phyloP scores from a whole-genome alignment of 2,888 invertebrate genomes.

The Ophion ellenae region DNA sequence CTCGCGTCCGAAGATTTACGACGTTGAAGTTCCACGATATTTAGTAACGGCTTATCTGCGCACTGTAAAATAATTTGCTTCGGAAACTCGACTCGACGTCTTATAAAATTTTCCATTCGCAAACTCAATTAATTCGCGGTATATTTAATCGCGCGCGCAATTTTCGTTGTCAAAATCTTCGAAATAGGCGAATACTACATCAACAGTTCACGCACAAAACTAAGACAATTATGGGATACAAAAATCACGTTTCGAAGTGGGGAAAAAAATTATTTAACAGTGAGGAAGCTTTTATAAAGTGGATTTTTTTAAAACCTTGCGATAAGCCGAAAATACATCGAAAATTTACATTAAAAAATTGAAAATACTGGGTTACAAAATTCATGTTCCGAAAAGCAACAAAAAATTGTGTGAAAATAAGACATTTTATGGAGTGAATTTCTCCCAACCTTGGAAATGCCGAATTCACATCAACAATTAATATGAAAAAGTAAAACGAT shows the following conservation, averaged over 20 bases:
- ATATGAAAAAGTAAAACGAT: not conserved
- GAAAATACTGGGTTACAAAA: too few species aligned
- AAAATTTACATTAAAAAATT: not conserved
- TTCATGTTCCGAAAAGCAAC: too few species aligned
- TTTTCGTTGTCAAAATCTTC: not conserved
- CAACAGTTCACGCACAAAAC: not conserved
- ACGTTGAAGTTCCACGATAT: not conserved
- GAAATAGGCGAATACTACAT: not conserved
- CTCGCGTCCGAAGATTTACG: not conserved
- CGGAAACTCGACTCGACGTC: not conserved
- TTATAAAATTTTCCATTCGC: not conserved
- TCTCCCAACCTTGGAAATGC: too few species aligned
- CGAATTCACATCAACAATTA: not conserved
- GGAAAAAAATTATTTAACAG: too few species aligned
- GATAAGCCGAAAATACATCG: not conserved
- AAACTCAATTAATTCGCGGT: not conserved
- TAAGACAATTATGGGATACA: not conserved
- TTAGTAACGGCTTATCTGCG: slow-evolving; percentile 5
- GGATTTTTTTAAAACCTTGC: too few species aligned
- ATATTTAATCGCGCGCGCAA: not conserved
- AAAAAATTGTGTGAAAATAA: too few species aligned
- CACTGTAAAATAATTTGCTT: slow-evolving; percentile 13
- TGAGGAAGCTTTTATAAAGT: too few species aligned
- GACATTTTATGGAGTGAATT: too few species aligned
- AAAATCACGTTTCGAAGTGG: not conserved